Conservation (phyloP, 2,797 vertebrate species). For the Notolabrus celidotus region DNA sequence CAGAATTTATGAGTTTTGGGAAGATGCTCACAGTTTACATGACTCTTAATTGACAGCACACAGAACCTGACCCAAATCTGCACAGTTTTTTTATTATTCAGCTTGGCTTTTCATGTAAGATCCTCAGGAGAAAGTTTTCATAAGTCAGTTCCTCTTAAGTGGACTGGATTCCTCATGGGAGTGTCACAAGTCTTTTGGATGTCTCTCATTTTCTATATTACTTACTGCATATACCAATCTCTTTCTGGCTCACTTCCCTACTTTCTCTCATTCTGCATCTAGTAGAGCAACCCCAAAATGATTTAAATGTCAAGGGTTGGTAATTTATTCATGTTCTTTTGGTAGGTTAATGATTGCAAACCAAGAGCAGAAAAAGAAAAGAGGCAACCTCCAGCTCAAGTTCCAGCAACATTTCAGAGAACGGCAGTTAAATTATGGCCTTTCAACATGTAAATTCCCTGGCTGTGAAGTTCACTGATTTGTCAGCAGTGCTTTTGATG, state of each 20-base stretch:
- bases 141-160: constrained; percentile 59
- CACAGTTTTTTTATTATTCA: constrained; percentile 24
- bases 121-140: constrained; percentile 56
- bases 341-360: constrained; percentile 60
- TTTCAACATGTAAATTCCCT: constrained; percentile 62
- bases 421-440: constrained; percentile 56
- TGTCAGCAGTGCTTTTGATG: constrained; percentile 45
- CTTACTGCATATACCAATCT: constrained; percentile 25
- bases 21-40: constrained; percentile 50
- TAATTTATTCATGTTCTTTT: constrained; percentile 68
- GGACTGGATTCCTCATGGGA: constrained; percentile 60
- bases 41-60: constrained; percentile 56
- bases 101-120: constrained; percentile 35
- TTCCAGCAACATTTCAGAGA: constrained; percentile 59
- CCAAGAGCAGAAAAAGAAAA: constrained; percentile 40
- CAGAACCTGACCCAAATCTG: constrained; percentile 60
- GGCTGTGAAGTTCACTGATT: constrained; percentile 56
- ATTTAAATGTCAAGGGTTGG: constrained; percentile 58
- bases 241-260: constrained; percentile 12
- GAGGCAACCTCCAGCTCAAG: constrained; percentile 44
- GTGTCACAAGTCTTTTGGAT: constrained; percentile 43
- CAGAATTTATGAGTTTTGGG: constrained; percentile 47
- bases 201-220: constrained; percentile 57
- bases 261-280: constrained; percentile 32
- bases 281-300: constrained; percentile 42